Evolutionary conservation across 2,888 invertebrate genomes (phyloP), one percentile per base, ranked within the genome.

Genomic region (Asteroscopus sphinx): DNA sequence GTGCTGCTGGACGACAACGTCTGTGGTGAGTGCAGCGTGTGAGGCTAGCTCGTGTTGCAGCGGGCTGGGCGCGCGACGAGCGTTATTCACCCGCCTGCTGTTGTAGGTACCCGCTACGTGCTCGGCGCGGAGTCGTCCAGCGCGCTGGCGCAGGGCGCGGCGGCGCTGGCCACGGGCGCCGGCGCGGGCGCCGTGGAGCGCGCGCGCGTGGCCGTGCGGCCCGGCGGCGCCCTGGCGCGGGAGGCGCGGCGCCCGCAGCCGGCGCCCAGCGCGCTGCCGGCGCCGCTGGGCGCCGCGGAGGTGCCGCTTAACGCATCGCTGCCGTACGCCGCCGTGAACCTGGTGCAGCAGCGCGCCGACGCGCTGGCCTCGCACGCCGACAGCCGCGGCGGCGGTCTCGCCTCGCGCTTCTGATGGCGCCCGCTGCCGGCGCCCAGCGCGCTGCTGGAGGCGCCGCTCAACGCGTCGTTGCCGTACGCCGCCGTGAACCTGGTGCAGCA

Each of bases 401-500:
- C 45, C 68, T 96, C 95, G 53, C 93, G 96, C 76, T 96, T 96
- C 86, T 95, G 59, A 76, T 61, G 21, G 21, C 4, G n/a, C 64
- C 76, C 87, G 54, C 76, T 87, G 54, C 45, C 33, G 2, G 51
- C 61, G 68, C 68, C 15, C 36, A n/a, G 42, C 28, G 59, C 45
- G 59, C 68, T 42, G 12, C 15, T 37, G 5, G n/a, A n/a, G n/a
- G n/a, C 44, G 16, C 46, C 69, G 0, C 36, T 30, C 47, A 62
- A 69, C 60, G 73, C 77, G 9, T 60, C 83, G 35, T 58, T 65
- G 68, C 95, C 95, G 0, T 95, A 95, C 76, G 88, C 93, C 51
- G 96, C 96, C 66, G 95, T 96, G 55, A 97, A 97, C 91, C 92
- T 96, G 52, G 95, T 97, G 56, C 95, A 95, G 77, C 96, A 96